Percentiles rank a stretch among this genome's conserved stretches.
Conservation (phyloP, 64 coral and sea anemone species). For the Cladopsammia gracilis region DNA sequence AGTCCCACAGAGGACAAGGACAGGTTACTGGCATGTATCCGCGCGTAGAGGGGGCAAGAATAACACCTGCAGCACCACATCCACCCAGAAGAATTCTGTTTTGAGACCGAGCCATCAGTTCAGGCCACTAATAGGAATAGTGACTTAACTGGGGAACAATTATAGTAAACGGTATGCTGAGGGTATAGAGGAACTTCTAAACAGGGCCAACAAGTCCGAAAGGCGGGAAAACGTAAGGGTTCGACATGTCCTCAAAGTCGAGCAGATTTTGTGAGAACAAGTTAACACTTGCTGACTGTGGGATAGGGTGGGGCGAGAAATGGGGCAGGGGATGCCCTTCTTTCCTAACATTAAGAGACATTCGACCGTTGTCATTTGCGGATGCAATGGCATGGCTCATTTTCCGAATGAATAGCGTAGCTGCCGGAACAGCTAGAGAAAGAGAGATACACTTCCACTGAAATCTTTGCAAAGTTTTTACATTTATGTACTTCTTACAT, state of each 20-base stretch:
- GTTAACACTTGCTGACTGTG: constrained; percentile 19
- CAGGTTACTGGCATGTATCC: neutral
- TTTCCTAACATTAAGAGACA: neutral
- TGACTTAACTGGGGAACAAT: constrained; percentile 23
- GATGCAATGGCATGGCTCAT: constrained; percentile 33
- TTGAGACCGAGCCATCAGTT: constrained; percentile 5
- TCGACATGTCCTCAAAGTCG: neutral
- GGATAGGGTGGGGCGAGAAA: constrained; percentile 1
- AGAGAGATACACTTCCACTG: constrained; percentile 50
- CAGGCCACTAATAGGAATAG: constrained; percentile 38
- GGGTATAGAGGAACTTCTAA: constrained; percentile 14
- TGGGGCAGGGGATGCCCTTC: neutral
- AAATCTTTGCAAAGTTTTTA: constrained; percentile 46
- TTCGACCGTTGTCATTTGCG: neutral
- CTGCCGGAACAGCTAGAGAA: constrained; percentile 60
- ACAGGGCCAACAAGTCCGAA: neutral
- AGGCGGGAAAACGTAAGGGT: no score
- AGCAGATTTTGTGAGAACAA: constrained; percentile 39
- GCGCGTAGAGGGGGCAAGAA: neutral
- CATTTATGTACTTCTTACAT: constrained; percentile 17
- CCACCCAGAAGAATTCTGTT: constrained; percentile 11
- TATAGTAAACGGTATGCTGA: constrained; percentile 1
- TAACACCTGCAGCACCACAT: neutral
- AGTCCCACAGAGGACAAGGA: constrained; percentile 7
- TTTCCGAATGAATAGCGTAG: constrained; percentile 51